Evolutionary conservation across 2,888 invertebrate species (phyloP), one percentile per base, ranked within the genome.

Genomic region (Mystacides longicornis): DNA sequence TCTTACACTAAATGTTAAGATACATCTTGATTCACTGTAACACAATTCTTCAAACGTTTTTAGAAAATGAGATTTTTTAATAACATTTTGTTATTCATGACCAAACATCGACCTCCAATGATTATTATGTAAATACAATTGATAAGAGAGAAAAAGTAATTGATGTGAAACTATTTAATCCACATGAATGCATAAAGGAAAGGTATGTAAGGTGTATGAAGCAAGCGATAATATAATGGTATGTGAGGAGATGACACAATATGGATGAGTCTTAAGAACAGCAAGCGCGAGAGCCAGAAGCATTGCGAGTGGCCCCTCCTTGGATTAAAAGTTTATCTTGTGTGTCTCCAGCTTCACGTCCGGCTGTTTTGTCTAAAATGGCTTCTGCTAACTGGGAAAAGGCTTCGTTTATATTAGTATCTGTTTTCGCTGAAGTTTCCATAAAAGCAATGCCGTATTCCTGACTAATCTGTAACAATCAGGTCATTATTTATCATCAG

Each of bases 371-470:
- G 75, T 93, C 92, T 67, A 95, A 80, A 74, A 97, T 93, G 67
- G 94, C 92, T 79, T 93, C 91, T 52, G 96, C 92, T 70, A 96
- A 78, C 77, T 95, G 92, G 68, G 89, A 88, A 79, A 97, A 97
- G 57, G 96, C 95, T 69, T 87, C 85, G 70, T 96, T 96, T 68
- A 97, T 95, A 77, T 97, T 97, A 67, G 94, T 90, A 75, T 95
- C 93, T 55, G 93, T 89, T 79, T 97, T 97, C 60, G 97, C 97
- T 62, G 95, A 95, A 56, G 97, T 97, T 81, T 97, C 97, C 89
- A 96, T 90, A 79, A 97, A 97, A 63, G 93, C 83, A 71, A 97
- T 94, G 65, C 90, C 82, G 77, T 97, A 95, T 77, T 97, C 95
- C 67, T 89, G 82, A 43, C 94, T 95, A 78, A 97, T 95, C 93